Evolutionary conservation across 2,797 vertebrate species (phyloP).

Genomic region (Euphonia xanthogaster): DNA sequence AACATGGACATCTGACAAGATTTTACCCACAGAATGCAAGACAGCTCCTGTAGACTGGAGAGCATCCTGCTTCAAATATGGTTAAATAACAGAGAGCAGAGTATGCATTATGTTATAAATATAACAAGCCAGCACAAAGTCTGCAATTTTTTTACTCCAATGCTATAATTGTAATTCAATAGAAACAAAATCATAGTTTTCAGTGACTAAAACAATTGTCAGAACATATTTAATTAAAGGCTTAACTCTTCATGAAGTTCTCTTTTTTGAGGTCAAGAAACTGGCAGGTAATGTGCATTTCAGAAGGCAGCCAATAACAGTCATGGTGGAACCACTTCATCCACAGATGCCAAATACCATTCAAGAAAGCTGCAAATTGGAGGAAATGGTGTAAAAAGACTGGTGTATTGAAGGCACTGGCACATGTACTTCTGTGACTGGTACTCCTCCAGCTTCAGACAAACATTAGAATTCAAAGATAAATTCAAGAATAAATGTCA

Average conservation of each 20-base stretch:
- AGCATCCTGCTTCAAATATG: constrained; percentile 60
- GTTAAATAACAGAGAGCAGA: constrained; percentile 75
- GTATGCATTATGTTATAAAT: constrained; percentile 76
- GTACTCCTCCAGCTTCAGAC: neutral
- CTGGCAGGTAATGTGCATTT: constrained; percentile 33
- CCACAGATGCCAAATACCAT: neutral
- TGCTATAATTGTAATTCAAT: constrained; percentile 72
- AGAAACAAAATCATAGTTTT: constrained; percentile 73
- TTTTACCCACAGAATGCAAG: constrained; percentile 54
- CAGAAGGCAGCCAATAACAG: constrained; percentile 9
- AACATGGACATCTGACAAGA: neutral
- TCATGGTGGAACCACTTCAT: neutral
- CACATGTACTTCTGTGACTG: neutral
- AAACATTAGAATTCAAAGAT: neutral
- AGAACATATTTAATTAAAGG: constrained; percentile 75
- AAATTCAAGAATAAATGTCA: neutral
- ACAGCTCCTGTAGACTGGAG: constrained; percentile 28
- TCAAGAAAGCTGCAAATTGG: neutral
- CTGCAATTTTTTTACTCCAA: constrained; percentile 76
- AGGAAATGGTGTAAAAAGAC: neutral
- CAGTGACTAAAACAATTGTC: constrained; percentile 60
- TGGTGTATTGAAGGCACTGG: neutral
- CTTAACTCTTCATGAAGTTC: constrained; percentile 42
- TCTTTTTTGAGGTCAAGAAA: constrained; percentile 59
- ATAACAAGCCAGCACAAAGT: constrained; percentile 70